Percentiles rank a stretch among this genome's conserved stretches.
These are phyloP conservation scores for Sapajus apella DNA, from an alignment of 2,113 vertebrate genomes.

Conservation along the genomic window DNA sequence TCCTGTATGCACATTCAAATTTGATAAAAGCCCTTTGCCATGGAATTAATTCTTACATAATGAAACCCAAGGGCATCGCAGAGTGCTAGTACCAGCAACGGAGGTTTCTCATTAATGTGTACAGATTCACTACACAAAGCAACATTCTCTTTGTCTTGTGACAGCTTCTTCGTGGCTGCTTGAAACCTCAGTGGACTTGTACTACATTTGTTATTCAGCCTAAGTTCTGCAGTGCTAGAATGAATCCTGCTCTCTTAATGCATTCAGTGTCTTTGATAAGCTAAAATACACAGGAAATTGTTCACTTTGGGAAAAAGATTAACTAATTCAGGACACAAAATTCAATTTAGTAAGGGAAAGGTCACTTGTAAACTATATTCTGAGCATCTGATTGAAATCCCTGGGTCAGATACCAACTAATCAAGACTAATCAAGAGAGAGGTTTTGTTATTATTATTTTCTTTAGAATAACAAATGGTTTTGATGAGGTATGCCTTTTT, in stretches of 20 bases:
- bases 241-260: constrained; percentile 23
- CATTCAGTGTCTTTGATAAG: constrained; percentile 38
- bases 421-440: constrained; percentile 35
- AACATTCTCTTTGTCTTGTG: background rate
- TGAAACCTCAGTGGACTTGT: background rate
- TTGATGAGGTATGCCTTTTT: background rate
- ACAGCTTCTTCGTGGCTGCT: background rate
- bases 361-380: constrained; percentile 3
- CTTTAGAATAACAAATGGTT: constrained; percentile 3
- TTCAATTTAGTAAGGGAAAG: constrained; percentile 51
- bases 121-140: background rate
- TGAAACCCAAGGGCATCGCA: background rate
- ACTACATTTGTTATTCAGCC: constrained; percentile 32
- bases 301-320: constrained; percentile 41
- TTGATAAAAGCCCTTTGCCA: background rate
- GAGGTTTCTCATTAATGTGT: background rate
- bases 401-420: background rate
- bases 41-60: background rate
- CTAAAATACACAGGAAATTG: constrained; percentile 23
- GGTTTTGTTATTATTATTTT: background rate
- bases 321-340: constrained; percentile 22
- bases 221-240: background rate
- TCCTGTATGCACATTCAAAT: background rate
- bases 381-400: constrained; percentile 34
- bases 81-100: background rate